Base-by-base conservation (phyloP, 2,888 invertebrate genomes). In the Micoletzkya japonica region DNA sequence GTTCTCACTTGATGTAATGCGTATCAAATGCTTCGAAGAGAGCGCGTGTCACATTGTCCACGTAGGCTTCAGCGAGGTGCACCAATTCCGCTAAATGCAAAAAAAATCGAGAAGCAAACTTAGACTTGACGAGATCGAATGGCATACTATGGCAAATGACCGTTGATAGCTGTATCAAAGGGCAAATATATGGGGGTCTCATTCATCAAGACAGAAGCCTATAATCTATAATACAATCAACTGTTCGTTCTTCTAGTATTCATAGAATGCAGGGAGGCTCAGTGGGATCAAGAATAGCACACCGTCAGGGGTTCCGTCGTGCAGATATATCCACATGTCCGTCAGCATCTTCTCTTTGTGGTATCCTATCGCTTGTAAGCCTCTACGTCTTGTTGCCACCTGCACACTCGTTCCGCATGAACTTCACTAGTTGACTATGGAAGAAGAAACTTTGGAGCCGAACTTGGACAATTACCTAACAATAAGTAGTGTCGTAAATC, bases 11-110 rank as follows among this genome's bases (percentile, higher is more conserved):
- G 63, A 85, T 79, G 72, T 80, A 86, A 61, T 85, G 82, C 6
- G 85, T 85, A 71, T 85, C 85, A 70, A 85, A 85, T 6, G 85
- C 85, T 30, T 84, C 83, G 74, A 86, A 85, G 6, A 85, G 77
- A 7, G 81, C 72, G n/a, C 78, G 57, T 2, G 85, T 82, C 24
- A 84, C 76, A 64, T 83, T 81, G 66, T 85, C 83, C 37, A 85
- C 78, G 70, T 83, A 78, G n/a, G 77, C 77, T 10, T 71, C 67
- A 1, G 85, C 85, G 24, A 76, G 68, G 49, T 58, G 68, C 28
- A 73, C 73, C 14, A 76, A 63, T n/a, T 68, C 64, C n/a, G 74
- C 74, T 77, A 60, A 30, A 75, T n/a, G n/a, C n/a, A n/a, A 44
- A 14, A 44, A 44, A n/a, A 44, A n/a, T 17, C 14, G n/a, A n/a